Base-by-base conservation (phyloP, 2,113 vertebrate genomes). In the Semicossyphus pulcher region DNA sequence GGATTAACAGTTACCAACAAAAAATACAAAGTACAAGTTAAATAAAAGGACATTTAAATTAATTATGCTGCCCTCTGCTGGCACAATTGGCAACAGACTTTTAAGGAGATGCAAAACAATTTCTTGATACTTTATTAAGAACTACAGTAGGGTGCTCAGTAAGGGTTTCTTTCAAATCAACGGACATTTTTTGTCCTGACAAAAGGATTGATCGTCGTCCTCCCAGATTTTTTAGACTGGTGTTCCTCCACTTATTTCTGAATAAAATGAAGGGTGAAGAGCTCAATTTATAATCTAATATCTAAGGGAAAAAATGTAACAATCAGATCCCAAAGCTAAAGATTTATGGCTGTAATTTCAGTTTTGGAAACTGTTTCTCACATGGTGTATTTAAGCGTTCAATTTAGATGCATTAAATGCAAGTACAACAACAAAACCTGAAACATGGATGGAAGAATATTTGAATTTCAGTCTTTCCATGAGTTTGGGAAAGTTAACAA, bases 41-140 rank as follows among this genome's bases (percentile, higher is more conserved):
- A 36, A 8, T 9, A 2, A 36, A 2, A 37, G 10, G 10, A 11
- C 3, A 10, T 37, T 4, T 3, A 32, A 31, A 21, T 10, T 37
- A 7, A 37, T 10, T 52, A 45, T n/a, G 36, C 52, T 69, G 72
- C 68, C 68, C 52, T 66, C 78, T 74, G 14, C 53, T 81, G 83
- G 63, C 32, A 44, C 14, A 20, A 26, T 31, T 2, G 8, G 29
- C 10, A 52, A 29, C 10, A 31, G 6, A 32, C n/a, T 44, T 58
- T 20, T n/a, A 12, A 6, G 3, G 12, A 6, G 11, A 11, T 31
- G 11, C 14, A 31, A 39, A 49, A 21, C 14, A 39, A 10, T 48
- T 56, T n/a, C n/a, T n/a, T n/a, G 10, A 20, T 23, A 11, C 12
- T n/a, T 28, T n/a, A n/a, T n/a, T n/a, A n/a, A n/a, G n/a, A n/a